Evolutionary conservation across 92 coral and sea anemone species (phyloP).

Genomic region (Blastomussa wellsi): DNA sequence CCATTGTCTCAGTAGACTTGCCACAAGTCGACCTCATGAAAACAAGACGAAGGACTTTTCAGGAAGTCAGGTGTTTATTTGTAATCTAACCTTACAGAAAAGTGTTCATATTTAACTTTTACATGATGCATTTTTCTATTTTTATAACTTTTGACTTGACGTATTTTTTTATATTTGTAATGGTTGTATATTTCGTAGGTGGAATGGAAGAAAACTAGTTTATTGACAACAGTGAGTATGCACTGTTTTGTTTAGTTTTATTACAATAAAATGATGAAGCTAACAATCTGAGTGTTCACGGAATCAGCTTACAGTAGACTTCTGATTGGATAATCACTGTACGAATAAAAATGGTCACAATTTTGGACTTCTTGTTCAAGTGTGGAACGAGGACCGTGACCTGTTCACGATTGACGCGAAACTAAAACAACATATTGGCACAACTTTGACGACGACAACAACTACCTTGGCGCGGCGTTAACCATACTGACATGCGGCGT

Average conservation of each 20-base stretch:
- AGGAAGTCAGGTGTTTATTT: background rate
- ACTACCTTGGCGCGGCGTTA: too few relatives aligned
- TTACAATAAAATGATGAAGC: too few relatives aligned
- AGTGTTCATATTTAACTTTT: background rate
- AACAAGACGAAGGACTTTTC: too few relatives aligned
- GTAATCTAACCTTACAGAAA: background rate
- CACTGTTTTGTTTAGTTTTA: background rate
- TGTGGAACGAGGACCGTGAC: too few relatives aligned
- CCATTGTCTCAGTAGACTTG: background rate
- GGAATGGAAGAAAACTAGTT: background rate
- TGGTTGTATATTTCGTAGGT: background rate
- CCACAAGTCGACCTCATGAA: too few relatives aligned
- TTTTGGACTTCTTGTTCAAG: too few relatives aligned
- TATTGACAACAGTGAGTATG: background rate
- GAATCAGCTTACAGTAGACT: too few relatives aligned
- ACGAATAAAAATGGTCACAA: too few relatives aligned
- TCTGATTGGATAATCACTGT: too few relatives aligned
- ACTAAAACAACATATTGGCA: background rate
- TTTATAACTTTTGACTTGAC: background rate
- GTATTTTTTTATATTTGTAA: background rate
- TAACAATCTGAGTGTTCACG: too few relatives aligned
- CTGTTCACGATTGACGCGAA: background rate
- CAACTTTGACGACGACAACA: background rate
- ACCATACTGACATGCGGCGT: too few relatives aligned
- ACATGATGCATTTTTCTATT: background rate